Conservation (phyloP, 2,888 invertebrate species). For the Chrysomela aeneicollis region DNA sequence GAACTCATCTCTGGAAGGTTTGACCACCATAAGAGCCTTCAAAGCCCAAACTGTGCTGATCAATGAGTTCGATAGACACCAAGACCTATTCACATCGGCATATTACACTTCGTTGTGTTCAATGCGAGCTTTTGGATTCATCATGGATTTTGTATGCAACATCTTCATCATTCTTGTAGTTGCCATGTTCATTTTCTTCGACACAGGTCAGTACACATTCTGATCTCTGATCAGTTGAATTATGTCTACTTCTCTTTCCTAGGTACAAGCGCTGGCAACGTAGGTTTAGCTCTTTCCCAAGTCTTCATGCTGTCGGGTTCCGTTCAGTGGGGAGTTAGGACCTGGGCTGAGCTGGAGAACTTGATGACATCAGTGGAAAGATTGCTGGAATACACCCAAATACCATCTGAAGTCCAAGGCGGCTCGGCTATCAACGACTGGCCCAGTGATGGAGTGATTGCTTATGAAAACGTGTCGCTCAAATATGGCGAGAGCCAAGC, state of each 20-base stretch:
- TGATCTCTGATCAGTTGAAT: background rate
- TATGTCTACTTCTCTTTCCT: background rate
- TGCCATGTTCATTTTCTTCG: conserved; percentile 42
- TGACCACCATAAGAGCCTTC: conserved; percentile 58
- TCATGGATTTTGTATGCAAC: conserved; percentile 50
- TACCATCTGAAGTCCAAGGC: conserved; percentile 7
- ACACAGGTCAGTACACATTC: conserved; percentile 39
- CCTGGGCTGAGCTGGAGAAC: conserved; percentile 83
- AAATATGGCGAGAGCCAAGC: conserved; percentile 76
- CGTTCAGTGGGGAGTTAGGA: conserved; percentile 72
- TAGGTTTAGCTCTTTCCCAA: conserved; percentile 75
- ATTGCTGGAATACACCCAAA: conserved; percentile 61
- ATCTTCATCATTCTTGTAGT: conserved; percentile 46
- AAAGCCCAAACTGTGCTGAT: conserved; percentile 53
- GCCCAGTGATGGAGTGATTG: conserved; percentile 74
- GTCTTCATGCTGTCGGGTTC: conserved; percentile 77
- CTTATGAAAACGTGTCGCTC: conserved; percentile 73
- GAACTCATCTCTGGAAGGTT: conserved; percentile 58
- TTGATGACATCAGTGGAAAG: conserved; percentile 92
- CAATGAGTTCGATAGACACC: conserved; percentile 56
- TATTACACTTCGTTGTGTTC: conserved; percentile 51
- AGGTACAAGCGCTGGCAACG: conserved; percentile 48
- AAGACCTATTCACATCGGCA: conserved; percentile 56
- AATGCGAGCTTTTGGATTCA: conserved; percentile 54
- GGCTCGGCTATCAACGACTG: conserved; percentile 64